Percentiles rank a stretch among this genome's conserved stretches.
Evolutionary conservation across 2,888 invertebrate species (phyloP).

Genomic region (Philaethria dido): DNA sequence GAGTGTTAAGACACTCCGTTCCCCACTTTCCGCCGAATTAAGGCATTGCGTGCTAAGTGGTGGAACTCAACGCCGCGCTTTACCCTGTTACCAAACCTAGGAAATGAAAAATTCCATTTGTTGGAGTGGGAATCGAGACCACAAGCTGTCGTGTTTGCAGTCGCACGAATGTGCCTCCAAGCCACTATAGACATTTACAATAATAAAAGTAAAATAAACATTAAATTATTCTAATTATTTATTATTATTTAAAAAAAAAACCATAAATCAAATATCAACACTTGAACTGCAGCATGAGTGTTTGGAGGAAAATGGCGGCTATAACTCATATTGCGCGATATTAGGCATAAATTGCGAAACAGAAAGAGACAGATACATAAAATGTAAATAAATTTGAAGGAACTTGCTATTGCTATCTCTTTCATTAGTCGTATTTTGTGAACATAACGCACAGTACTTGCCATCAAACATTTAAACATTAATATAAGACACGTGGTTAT

Average conservation of each 20-base stretch:
- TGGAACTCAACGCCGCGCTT: too few relatives aligned
- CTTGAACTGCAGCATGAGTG: conserved; percentile 18
- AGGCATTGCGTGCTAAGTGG: too few relatives aligned
- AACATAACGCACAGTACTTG: background rate
- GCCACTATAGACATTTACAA: too few relatives aligned
- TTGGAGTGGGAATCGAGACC: too few relatives aligned
- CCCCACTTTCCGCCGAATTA: too few relatives aligned
- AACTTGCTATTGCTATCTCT: background rate
- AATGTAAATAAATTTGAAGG: background rate
- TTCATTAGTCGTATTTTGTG: background rate
- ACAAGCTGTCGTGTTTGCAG: too few relatives aligned
- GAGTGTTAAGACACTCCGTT: too few relatives aligned
- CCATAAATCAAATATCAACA: background rate
- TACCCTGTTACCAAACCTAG: too few relatives aligned
- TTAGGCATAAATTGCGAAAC: background rate
- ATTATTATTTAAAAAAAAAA: background rate
- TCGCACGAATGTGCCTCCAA: too few relatives aligned
- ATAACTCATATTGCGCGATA: background rate
- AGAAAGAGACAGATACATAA: conserved; percentile 2
- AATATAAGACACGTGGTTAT: conserved; percentile 1
- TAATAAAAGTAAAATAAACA: too few relatives aligned
- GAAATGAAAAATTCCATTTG: too few relatives aligned
- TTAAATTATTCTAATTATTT: background rate
- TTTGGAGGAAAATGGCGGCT: conserved; percentile 22
- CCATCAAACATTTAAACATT: conserved; percentile 11